phyloP scores from a whole-genome alignment of 2,113 vertebrate genomes.

The Andinoacara biseriatus region DNA sequence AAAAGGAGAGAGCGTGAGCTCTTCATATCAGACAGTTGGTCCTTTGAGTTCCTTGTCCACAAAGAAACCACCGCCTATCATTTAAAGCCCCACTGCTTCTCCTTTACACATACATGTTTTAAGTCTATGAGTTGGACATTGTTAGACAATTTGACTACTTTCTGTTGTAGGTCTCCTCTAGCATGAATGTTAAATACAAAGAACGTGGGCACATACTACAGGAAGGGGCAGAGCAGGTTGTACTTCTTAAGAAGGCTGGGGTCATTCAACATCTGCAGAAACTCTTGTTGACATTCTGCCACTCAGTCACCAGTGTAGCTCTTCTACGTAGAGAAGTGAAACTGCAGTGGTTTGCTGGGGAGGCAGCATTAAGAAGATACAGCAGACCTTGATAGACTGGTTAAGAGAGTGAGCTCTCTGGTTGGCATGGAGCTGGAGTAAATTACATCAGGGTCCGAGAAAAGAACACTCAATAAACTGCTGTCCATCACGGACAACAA shows the following conservation, averaged over 20 bases:
- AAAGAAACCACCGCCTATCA: background rate
- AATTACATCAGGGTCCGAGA: background rate
- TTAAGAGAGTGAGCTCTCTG: background rate
- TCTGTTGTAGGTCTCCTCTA: background rate
- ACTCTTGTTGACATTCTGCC: background rate
- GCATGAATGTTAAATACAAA: background rate
- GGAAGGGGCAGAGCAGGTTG: too few relatives aligned
- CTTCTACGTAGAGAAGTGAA: background rate
- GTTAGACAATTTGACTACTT: background rate
- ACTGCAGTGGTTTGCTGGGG: rapidly evolving
- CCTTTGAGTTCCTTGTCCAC: background rate
- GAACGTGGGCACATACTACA: background rate
- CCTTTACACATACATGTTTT: background rate
- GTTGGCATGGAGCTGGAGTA: background rate
- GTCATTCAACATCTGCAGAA: background rate
- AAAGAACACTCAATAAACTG: background rate
- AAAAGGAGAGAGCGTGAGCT: background rate
- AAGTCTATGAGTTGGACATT: background rate
- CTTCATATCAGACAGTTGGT: background rate
- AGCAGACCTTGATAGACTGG: background rate
- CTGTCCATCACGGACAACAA: too few relatives aligned
- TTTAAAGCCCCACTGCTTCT: background rate
- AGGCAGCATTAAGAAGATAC: background rate
- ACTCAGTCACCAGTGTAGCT: background rate
- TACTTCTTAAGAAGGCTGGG: background rate